Conservation (phyloP, 2,797 vertebrate genomes). For the Eurystomus glaucurus region DNA sequence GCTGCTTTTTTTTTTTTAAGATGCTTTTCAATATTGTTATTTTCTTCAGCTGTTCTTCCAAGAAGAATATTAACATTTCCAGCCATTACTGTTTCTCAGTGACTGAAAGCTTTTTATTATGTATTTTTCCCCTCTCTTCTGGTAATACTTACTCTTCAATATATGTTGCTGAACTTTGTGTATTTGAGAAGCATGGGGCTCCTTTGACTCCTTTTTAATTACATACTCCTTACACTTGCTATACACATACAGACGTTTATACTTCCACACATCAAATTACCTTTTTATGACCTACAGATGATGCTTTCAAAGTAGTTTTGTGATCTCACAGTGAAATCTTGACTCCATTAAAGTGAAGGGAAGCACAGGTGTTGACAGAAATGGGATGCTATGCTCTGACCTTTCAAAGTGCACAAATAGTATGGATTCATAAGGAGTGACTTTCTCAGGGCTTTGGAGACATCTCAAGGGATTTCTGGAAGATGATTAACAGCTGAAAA, state of each 20-base stretch:
- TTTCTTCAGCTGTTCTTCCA: neutral
- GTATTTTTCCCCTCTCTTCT: neutral
- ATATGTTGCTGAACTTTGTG: neutral
- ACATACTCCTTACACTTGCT: neutral
- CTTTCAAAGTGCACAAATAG: neutral
- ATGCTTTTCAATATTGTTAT: neutral
- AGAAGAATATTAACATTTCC: neutral
- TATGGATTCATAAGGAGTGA: neutral
- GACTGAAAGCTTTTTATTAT: neutral
- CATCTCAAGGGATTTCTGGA: neutral
- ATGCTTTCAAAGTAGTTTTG: neutral
- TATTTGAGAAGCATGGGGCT: neutral
- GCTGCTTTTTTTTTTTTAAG: neutral
- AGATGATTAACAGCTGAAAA: neutral
- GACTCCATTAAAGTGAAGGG: neutral
- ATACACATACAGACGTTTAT: neutral
- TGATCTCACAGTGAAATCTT: neutral
- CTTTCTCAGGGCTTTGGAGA: neutral
- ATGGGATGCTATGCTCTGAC: neutral
- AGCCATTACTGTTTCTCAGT: neutral
- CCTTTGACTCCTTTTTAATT: neutral
- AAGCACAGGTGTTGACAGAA: neutral
- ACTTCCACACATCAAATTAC: neutral
- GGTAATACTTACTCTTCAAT: neutral
- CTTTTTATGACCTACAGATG: neutral